Conservation (phyloP, 2,888 invertebrate genomes). For the Athripsodes cinereus region DNA sequence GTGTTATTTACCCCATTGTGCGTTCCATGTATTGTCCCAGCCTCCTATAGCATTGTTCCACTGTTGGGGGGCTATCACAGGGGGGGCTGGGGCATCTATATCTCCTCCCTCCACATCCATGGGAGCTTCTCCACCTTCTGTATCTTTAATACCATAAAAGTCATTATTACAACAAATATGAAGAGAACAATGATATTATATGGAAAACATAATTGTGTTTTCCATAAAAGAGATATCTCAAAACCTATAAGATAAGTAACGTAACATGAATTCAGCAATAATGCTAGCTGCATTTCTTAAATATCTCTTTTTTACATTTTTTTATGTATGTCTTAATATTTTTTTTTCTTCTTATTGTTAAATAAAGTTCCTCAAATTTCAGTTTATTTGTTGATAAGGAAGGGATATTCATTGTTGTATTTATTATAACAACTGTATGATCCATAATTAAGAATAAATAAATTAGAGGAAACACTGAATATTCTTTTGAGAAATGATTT, state of each 20-base stretch:
- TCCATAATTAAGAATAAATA: too few relatives aligned
- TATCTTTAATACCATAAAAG: conserved; percentile 28
- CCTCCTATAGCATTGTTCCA: conserved; percentile 32
- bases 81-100: conserved; percentile 42
- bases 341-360: too few relatives aligned
- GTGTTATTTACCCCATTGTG: conserved; percentile 47
- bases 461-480: too few relatives aligned
- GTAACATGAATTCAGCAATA: background rate
- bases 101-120: conserved; percentile 81
- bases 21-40: conserved; percentile 40
- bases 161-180: background rate
- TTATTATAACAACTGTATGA: too few relatives aligned
- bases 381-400: too few relatives aligned
- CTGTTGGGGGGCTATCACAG: conserved; percentile 36
- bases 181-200: background rate
- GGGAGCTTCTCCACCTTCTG: conserved; percentile 77
- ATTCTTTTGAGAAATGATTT: too few relatives aligned
- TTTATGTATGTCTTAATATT: too few relatives aligned
- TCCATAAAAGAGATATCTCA: background rate
- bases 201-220: background rate
- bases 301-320: background rate
- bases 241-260: background rate
- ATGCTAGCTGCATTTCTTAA: background rate
- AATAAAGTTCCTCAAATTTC: too few relatives aligned
- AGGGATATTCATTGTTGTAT: too few relatives aligned